A percentile compares a stretch with the other conserved stretches of the same genome.
These are phyloP conservation scores for Trachemys scripta DNA, from an alignment of 2,113 vertebrate genomes.

Conservation along the genomic window DNA sequence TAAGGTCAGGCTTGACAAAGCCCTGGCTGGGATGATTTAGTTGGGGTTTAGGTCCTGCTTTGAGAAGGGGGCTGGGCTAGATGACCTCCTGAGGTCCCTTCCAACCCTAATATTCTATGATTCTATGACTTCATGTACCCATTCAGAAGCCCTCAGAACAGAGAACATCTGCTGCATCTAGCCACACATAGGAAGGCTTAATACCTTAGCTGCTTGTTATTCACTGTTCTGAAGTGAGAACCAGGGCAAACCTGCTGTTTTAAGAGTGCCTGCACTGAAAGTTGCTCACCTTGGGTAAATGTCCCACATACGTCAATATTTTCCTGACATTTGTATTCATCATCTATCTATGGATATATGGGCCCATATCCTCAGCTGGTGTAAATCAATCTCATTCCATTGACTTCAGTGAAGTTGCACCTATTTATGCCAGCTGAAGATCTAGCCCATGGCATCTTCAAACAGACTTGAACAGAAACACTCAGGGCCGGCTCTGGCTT, in stretches of 20 bases:
- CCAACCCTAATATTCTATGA: too few relatives aligned
- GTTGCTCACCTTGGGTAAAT: neutral
- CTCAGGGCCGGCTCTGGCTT: neutral
- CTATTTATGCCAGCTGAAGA: neutral
- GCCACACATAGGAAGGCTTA: neutral
- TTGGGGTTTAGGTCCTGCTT: too few relatives aligned
- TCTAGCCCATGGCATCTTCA: neutral
- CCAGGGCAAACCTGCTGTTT: neutral
- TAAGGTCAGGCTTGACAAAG: too few relatives aligned
- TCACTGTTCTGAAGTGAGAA: neutral
- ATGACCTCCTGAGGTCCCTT: too few relatives aligned
- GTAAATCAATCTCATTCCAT: neutral
- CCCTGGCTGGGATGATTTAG: too few relatives aligned
- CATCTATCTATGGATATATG: neutral
- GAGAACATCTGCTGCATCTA: neutral
- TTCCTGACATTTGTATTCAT: neutral
- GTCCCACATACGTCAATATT: neutral
- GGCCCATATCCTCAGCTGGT: neutral
- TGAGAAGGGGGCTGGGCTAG: too few relatives aligned
- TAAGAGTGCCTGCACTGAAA: neutral
- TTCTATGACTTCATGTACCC: neutral
- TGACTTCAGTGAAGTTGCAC: neutral
- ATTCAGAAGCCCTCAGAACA: neutral
- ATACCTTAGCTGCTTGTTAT: neutral
- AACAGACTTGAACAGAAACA: neutral